These are phyloP conservation scores for Pteromalus puparum DNA, from an alignment of 1,140 invertebrate genomes.

Conservation along the genomic window DNA sequence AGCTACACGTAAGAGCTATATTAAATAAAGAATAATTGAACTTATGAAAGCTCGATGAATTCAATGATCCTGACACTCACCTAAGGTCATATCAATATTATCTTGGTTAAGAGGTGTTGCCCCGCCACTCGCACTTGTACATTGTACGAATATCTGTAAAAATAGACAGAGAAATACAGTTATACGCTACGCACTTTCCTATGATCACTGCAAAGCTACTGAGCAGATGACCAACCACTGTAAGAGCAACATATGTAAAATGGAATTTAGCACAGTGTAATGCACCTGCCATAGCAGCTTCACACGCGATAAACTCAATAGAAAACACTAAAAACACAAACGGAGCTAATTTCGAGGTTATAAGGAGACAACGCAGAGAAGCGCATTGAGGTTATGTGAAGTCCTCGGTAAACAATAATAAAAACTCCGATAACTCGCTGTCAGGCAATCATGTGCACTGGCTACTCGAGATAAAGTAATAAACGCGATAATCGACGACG, in stretches of 20 bases:
- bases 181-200: not conserved
- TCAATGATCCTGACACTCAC: slow-evolving; percentile 76
- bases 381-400: slow-evolving; percentile 34
- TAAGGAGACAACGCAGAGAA: too few relatives aligned
- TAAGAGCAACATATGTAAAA: not conserved
- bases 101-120: slow-evolving; percentile 85
- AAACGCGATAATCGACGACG: not conserved
- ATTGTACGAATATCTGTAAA: slow-evolving; percentile 38
- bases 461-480: not conserved
- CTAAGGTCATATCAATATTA: slow-evolving; percentile 89
- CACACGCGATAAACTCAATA: not conserved
- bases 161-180: slow-evolving; percentile 4
- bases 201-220: not conserved
- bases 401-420: slow-evolving; percentile 22
- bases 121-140: slow-evolving; percentile 74
- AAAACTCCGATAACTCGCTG: not conserved
- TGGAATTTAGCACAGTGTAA: not conserved
- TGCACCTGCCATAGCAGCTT: not conserved
- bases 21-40: not conserved
- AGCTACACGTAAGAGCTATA: not conserved
- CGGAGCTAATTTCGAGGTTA: slow-evolving; percentile 29
- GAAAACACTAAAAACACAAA: not conserved
- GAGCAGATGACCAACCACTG: not conserved
- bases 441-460: not conserved
- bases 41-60: not conserved